Conservation (phyloP, 1,140 invertebrate genomes). For the Zelostemma sp. region DNA sequence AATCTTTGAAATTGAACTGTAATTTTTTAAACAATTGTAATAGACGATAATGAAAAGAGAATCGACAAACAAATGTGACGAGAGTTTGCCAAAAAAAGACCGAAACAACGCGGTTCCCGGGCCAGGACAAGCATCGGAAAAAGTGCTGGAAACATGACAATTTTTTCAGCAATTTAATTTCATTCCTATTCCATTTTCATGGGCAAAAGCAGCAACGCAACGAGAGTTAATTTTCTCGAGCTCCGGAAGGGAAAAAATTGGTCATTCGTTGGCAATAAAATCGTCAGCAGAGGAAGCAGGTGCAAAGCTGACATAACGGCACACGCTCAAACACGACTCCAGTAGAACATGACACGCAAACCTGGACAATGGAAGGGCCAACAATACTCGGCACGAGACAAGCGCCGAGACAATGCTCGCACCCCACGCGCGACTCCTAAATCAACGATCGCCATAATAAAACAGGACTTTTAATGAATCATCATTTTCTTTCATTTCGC, state of each 20-base stretch:
- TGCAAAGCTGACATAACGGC: slow-evolving; percentile 2
- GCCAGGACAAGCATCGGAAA: no score
- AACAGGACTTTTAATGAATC: slow-evolving; percentile 63
- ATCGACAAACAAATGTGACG: no score
- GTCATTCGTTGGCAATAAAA: background rate
- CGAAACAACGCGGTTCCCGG: no score
- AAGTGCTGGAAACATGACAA: no score
- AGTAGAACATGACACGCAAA: background rate
- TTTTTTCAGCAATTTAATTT: background rate
- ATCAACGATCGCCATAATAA: slow-evolving; percentile 68
- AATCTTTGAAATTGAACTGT: no score
- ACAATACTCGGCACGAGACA: slow-evolving; percentile 62
- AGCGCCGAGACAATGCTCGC: slow-evolving; percentile 61
- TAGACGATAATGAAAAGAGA: no score
- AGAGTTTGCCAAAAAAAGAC: no score
- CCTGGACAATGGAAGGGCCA: slow-evolving; percentile 59
- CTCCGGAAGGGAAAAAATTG: background rate
- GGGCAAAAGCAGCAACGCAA: background rate
- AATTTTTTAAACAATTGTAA: no score
- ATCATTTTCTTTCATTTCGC: slow-evolving; percentile 51
- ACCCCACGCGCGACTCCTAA: slow-evolving; percentile 56
- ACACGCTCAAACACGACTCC: background rate
- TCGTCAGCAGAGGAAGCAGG: background rate
- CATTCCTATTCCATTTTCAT: background rate
- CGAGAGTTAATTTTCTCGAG: background rate